Evolutionary conservation across 1,140 invertebrate species (phyloP).

Genomic region (Drosophila kanapiae): DNA sequence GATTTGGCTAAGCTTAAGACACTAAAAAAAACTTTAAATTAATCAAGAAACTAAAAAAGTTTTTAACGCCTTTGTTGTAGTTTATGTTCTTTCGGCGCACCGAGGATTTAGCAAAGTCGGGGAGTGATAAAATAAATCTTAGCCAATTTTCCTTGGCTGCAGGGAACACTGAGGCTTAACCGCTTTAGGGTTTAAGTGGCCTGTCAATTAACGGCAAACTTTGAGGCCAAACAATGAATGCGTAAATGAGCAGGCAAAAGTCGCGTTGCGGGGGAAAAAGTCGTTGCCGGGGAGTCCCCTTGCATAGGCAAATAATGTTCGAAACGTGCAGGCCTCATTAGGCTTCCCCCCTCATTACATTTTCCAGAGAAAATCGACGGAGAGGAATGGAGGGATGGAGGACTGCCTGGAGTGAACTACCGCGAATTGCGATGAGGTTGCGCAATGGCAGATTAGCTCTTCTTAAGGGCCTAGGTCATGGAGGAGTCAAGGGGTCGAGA

Average conservation of each 20-base stretch:
- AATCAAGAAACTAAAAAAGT: not conserved
- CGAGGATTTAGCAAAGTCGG: not conserved
- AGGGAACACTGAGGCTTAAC: conserved; percentile 22
- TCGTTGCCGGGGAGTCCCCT: conserved; percentile 3
- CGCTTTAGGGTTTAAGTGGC: conserved; percentile 45
- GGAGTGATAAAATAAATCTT: conserved; percentile 27
- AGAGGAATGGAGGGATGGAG: not conserved
- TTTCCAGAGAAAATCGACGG: conserved; percentile 19
- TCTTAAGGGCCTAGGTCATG: not conserved
- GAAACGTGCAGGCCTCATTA: conserved; percentile 62
- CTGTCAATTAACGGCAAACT: conserved; percentile 51
- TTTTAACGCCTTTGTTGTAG: not conserved
- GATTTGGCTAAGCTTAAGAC: not conserved
- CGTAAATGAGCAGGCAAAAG: conserved; percentile 35
- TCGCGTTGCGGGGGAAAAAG: not conserved
- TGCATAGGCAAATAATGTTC: conserved; percentile 58
- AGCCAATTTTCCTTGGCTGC: conserved; percentile 23
- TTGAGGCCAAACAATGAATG: conserved; percentile 47
- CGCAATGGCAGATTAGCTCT: conserved; percentile 52
- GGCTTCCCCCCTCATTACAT: conserved; percentile 26
- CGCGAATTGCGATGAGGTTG: conserved; percentile 48
- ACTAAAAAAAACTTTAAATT: not conserved
- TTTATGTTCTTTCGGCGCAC: not conserved
- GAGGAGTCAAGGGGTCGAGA: conserved; percentile 13
- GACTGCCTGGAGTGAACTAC: conserved; percentile 15